Conservation (phyloP, 2,888 invertebrate genomes). For the Altica lythri region DNA sequence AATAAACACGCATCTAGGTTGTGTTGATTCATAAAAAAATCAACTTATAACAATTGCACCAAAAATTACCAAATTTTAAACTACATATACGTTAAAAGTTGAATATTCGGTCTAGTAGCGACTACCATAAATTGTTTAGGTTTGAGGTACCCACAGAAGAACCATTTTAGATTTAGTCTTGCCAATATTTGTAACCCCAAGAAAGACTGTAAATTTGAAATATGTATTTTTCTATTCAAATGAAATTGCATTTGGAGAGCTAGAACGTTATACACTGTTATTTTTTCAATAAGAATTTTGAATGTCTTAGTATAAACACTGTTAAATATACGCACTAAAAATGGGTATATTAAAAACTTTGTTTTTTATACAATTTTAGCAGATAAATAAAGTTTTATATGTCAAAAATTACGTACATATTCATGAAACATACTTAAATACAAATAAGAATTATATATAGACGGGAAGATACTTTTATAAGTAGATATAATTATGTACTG, state of each 20-base stretch:
- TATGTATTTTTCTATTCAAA: constrained; percentile 12
- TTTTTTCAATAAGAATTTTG: constrained; percentile 41
- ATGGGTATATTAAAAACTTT: constrained; percentile 43
- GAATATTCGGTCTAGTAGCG: too few relatives aligned
- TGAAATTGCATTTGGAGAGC: constrained; percentile 26
- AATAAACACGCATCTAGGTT: too few relatives aligned
- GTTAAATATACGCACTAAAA: constrained; percentile 49
- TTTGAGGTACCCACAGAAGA: too few relatives aligned
- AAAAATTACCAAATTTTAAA: too few relatives aligned
- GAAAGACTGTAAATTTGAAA: constrained; percentile 12
- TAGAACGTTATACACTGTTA: constrained; percentile 32
- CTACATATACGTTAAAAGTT: too few relatives aligned
- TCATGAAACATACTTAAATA: constrained; percentile 26
- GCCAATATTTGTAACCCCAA: background rate
- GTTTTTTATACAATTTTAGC: constrained; percentile 48
- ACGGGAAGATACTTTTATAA: too few relatives aligned
- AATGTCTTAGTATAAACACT: constrained; percentile 47
- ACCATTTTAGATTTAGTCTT: too few relatives aligned
- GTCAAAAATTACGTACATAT: constrained; percentile 37
- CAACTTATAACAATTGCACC: too few relatives aligned
- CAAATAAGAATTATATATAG: too few relatives aligned
- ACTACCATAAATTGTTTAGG: too few relatives aligned
- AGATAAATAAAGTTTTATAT: constrained; percentile 42
- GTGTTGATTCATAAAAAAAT: too few relatives aligned
- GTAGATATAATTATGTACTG: too few relatives aligned